phyloP scores from a whole-genome alignment of 2,113 vertebrate genomes.

The Corythornis madagascariensis region DNA sequence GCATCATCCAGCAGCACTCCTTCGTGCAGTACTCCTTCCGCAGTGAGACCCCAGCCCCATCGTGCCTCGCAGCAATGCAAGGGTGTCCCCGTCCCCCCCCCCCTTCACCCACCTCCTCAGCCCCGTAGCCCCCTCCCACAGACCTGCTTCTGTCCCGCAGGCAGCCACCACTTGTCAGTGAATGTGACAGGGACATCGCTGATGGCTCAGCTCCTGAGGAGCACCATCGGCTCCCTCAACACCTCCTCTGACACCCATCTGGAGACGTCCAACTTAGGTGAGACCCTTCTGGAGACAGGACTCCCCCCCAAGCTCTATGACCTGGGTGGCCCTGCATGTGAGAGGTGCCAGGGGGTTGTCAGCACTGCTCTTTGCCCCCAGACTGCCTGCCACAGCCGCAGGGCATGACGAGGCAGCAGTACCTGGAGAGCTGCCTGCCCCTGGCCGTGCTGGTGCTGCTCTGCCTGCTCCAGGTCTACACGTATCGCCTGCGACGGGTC shows the following conservation, averaged over 20 bases:
- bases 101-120: not conserved
- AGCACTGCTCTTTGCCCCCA: not conserved
- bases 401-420: slow-evolving; percentile 53
- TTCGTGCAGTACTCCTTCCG: slow-evolving; percentile 80
- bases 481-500: slow-evolving; percentile 80
- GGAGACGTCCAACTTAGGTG: slow-evolving; percentile 79
- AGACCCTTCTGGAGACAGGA: not conserved
- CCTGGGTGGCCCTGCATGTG: not conserved
- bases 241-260: slow-evolving; percentile 67
- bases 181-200: slow-evolving; percentile 81
- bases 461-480: slow-evolving; percentile 82
- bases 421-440: slow-evolving; percentile 55
- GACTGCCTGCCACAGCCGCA: slow-evolving; percentile 76
- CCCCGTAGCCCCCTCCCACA: not conserved
- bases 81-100: no score
- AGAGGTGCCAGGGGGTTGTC: not conserved
- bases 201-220: slow-evolving; percentile 82
- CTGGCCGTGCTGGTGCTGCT: slow-evolving; percentile 66
- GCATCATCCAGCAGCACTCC: slow-evolving; percentile 81
- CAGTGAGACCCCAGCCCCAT: slow-evolving; percentile 66
- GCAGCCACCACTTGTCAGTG: slow-evolving; percentile 82
- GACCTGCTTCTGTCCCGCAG: slow-evolving; percentile 48
- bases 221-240: slow-evolving; percentile 84
- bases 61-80: not conserved
- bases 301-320: rapidly evolving